phyloP scores from a whole-genome alignment of 2,113 vertebrate species.

The Brachypteracias leptosomus region DNA sequence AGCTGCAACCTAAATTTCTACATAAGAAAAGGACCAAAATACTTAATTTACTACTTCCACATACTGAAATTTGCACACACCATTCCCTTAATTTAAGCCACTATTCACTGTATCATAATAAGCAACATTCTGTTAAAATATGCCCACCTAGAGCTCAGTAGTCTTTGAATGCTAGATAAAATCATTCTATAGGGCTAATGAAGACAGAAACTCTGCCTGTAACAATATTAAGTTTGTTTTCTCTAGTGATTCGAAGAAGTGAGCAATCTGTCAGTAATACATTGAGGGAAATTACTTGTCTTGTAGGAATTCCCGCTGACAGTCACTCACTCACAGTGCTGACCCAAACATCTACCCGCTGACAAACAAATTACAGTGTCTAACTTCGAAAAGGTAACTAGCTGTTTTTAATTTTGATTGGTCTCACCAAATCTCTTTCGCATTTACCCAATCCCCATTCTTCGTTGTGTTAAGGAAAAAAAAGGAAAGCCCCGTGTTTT shows the following conservation, averaged over 20 bases:
- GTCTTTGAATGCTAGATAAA: constrained; percentile 77
- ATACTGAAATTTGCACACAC: constrained; percentile 48
- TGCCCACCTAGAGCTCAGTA: constrained; percentile 68
- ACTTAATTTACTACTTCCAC: constrained; percentile 47
- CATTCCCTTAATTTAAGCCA: constrained; percentile 65
- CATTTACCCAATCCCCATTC: constrained; percentile 63
- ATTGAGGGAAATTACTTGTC: constrained; percentile 94
- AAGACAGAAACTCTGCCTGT: constrained; percentile 91
- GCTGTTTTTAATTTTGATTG: constrained; percentile 88
- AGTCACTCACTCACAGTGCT: constrained; percentile 82
- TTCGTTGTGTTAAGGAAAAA: background rate
- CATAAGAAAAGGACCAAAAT: constrained; percentile 53
- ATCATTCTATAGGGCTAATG: constrained; percentile 91
- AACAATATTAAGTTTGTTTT: constrained; percentile 91
- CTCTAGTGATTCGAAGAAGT: constrained; percentile 90
- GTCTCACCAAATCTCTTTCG: constrained; percentile 80
- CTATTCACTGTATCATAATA: constrained; percentile 66
- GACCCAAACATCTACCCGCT: constrained; percentile 87
- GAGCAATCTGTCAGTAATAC: constrained; percentile 97
- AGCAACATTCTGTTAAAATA: constrained; percentile 73
- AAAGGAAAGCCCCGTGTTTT: constrained; percentile 9
- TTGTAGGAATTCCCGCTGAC: constrained; percentile 88
- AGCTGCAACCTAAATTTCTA: constrained; percentile 18
- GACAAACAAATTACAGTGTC: constrained; percentile 94
- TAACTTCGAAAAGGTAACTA: constrained; percentile 85